Percentiles rank a stretch among this genome's conserved stretches.
These are phyloP conservation scores for Beaufortia kweichowensis DNA, from an alignment of 2,113 vertebrate genomes.

Conservation along the genomic window DNA sequence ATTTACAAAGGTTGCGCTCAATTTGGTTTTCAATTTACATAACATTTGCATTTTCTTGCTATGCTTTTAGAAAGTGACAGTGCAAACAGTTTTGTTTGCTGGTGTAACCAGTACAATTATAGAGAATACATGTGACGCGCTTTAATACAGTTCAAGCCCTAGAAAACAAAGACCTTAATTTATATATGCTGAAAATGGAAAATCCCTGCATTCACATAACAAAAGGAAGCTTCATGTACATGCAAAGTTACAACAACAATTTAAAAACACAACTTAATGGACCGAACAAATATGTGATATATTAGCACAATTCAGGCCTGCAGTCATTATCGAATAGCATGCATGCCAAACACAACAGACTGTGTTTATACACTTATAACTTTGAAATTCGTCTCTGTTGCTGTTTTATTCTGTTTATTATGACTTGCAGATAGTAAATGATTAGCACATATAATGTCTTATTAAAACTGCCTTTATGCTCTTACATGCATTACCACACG, in stretches of 20 bases:
- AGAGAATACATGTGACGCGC: background rate
- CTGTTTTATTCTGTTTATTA: background rate
- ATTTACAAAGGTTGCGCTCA: conserved; percentile 28
- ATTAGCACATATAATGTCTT: background rate
- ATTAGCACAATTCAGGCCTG: background rate
- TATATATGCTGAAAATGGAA: background rate
- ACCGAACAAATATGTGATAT: background rate
- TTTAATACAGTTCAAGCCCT: background rate
- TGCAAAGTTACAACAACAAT: conserved; percentile 1
- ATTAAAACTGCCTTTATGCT: background rate
- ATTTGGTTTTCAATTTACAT: conserved; percentile 20
- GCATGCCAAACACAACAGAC: background rate
- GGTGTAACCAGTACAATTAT: conserved; percentile 17
- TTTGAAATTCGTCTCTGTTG: background rate
- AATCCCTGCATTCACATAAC: background rate
- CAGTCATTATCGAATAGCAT: background rate
- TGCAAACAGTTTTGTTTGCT: conserved; percentile 8
- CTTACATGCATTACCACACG: background rate
- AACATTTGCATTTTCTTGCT: conserved; percentile 33
- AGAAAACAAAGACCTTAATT: conserved; percentile 14
- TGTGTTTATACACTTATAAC: background rate
- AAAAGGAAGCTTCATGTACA: background rate
- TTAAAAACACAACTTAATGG: background rate
- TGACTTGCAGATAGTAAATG: background rate
- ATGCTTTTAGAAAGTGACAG: conserved; percentile 19